These are phyloP conservation scores for Channallabes apus DNA, from an alignment of 2,797 vertebrate genomes.

Conservation along the genomic window DNA sequence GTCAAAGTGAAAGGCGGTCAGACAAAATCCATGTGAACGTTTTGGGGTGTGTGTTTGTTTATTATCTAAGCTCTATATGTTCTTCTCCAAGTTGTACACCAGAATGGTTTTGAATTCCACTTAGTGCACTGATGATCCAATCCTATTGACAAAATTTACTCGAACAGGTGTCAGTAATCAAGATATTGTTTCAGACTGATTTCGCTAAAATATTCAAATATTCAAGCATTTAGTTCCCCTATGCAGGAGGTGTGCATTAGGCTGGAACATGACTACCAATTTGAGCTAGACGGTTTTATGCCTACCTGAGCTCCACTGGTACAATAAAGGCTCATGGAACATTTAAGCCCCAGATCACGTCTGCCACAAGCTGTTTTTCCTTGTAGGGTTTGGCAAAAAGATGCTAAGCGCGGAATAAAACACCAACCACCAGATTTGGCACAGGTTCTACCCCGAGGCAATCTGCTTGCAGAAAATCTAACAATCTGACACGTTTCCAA, in stretches of 20 bases:
- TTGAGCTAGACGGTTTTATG: background rate
- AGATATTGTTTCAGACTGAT: background rate
- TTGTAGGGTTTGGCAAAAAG: slow-evolving; percentile 26
- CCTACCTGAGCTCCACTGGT: slow-evolving; percentile 7
- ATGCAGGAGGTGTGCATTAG: background rate
- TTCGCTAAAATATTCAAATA: background rate
- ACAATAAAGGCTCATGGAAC: background rate
- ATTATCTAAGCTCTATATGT: background rate
- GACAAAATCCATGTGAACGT: too few species aligned
- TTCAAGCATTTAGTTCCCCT: background rate
- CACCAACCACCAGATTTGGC: slow-evolving; percentile 12
- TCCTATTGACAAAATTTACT: background rate
- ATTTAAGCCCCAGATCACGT: slow-evolving; percentile 10
- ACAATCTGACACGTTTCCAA: background rate
- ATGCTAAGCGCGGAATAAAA: slow-evolving; percentile 21
- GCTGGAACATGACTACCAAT: background rate
- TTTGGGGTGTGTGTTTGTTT: background rate
- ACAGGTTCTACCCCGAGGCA: slow-evolving; percentile 6
- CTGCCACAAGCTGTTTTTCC: slow-evolving; percentile 28
- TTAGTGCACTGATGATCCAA: background rate
- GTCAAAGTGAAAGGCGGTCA: too few species aligned
- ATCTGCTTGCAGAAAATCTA: slow-evolving; percentile 7
- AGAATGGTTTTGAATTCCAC: background rate
- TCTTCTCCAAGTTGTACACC: background rate
- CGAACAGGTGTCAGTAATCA: background rate